Conservation (phyloP, 2,113 vertebrate species). For the Hydrolagus affinis region DNA sequence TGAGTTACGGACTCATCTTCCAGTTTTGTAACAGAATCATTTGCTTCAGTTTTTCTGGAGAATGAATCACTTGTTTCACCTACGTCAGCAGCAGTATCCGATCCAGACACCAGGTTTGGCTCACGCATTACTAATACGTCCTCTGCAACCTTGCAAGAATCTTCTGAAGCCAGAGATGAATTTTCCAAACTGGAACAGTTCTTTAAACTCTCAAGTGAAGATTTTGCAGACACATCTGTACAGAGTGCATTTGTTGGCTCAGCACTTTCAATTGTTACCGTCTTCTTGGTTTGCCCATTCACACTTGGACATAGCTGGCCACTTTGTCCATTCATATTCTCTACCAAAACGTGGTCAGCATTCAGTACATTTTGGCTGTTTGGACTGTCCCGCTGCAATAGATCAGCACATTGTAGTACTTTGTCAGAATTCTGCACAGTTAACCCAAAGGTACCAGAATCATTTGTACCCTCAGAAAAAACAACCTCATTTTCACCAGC, state of each 20-base stretch:
- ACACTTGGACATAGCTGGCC: neutral
- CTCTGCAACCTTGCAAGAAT: neutral
- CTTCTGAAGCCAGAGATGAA: neutral
- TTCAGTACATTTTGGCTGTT: conserved; percentile 18
- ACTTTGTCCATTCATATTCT: conserved; percentile 10
- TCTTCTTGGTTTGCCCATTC: conserved; percentile 8
- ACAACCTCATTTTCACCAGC: conserved; percentile 45
- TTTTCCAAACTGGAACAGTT: conserved; percentile 18
- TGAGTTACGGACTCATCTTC: neutral
- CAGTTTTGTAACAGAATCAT: neutral
- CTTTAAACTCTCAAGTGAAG: conserved; percentile 15
- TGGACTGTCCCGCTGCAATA: neutral
- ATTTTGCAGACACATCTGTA: neutral
- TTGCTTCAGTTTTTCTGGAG: conserved; percentile 2
- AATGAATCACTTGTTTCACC: conserved; percentile 9
- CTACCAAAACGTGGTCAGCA: conserved; percentile 1
- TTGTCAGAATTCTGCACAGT: conserved; percentile 22
- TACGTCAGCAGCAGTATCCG: conserved; percentile 11
- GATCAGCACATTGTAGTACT: neutral
- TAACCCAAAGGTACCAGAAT: conserved; percentile 1
- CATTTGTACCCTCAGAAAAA: conserved; percentile 58
- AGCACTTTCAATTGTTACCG: neutral
- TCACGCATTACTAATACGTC: conserved; percentile 11
- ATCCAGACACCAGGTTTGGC: neutral
- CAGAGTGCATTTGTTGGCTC: neutral